Evolutionary conservation across 1,140 invertebrate genomes (phyloP).

Genomic region (Idris sp.): DNA sequence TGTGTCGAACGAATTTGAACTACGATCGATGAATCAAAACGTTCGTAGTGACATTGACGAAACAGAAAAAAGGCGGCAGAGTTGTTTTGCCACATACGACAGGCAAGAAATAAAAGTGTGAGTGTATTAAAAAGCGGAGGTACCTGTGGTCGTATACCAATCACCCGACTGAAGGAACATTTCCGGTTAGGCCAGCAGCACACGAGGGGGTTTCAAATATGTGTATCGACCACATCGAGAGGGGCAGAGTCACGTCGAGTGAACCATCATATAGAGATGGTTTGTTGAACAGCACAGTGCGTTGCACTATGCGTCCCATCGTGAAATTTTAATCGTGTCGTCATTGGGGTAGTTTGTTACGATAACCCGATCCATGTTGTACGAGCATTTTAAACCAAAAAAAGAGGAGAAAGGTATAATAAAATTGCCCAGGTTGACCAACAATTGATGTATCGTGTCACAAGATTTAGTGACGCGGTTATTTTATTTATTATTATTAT

Average conservation of each 20-base stretch:
- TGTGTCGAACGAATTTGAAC: no score
- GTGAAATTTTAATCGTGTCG: conserved; percentile 67
- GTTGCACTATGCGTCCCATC: conserved; percentile 64
- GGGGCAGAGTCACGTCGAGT: conserved; percentile 57
- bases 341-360: conserved; percentile 72
- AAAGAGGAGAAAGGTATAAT: conserved; percentile 14
- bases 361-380: conserved; percentile 70
- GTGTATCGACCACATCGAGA: conserved; percentile 55
- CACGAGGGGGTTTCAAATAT: no score
- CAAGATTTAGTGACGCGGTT: conserved; percentile 26
- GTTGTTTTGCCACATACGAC: conserved; percentile 58
- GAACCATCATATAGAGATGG: conserved; percentile 67
- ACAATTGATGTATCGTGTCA: conserved; percentile 52
- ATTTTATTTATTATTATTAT: no score
- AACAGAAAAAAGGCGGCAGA: conserved; percentile 7
- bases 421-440: conserved; percentile 39
- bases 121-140: conserved; percentile 74
- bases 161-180: conserved; percentile 65
- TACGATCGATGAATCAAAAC: conserved; percentile 66
- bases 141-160: conserved; percentile 73
- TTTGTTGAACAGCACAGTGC: conserved; percentile 63
- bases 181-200: no score
- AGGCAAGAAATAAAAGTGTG: conserved; percentile 67
- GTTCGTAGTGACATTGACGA: conserved; percentile 55
- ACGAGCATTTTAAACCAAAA: conserved; percentile 59